These are phyloP conservation scores for Dasyprocta punctata DNA, from an alignment of 2,113 vertebrate genomes.

Conservation along the genomic window DNA sequence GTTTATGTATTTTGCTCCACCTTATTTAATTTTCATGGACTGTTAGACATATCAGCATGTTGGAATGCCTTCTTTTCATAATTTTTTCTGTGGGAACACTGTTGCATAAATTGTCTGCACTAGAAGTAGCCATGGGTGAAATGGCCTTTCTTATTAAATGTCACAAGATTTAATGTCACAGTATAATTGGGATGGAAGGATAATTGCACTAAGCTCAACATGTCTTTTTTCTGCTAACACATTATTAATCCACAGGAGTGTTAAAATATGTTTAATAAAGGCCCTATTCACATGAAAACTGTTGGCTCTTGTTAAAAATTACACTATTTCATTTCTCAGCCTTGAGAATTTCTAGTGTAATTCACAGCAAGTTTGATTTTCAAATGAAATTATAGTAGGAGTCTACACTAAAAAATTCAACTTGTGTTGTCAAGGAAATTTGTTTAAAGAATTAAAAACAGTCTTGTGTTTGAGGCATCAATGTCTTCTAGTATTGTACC, in stretches of 20 bases:
- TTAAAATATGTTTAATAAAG: conserved; percentile 85
- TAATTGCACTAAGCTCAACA: conserved; percentile 85
- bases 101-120: conserved; percentile 83
- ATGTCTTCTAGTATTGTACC: not conserved
- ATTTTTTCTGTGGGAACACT: conserved; percentile 79
- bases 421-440: conserved; percentile 52
- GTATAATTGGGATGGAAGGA: conserved; percentile 88
- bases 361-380: conserved; percentile 76
- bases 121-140: conserved; percentile 88
- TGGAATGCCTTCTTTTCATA: conserved; percentile 79
- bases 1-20: conserved; percentile 80
- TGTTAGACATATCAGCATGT: conserved; percentile 79
- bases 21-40: conserved; percentile 83
- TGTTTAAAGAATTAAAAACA: conserved; percentile 32
- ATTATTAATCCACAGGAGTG: conserved; percentile 84
- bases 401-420: conserved; percentile 55
- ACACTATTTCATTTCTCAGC: conserved; percentile 70
- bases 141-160: conserved; percentile 90
- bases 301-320: conserved; percentile 74
- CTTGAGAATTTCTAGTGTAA: conserved; percentile 70
- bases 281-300: conserved; percentile 80
- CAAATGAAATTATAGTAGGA: conserved; percentile 70
- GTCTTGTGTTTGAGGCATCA: conserved; percentile 33
- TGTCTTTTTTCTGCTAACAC: conserved; percentile 82
- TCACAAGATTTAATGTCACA: conserved; percentile 89